Evolutionary conservation across 35 echinoderm and acorn worm species (phyloP).

Genomic region (Anneissia japonica): DNA sequence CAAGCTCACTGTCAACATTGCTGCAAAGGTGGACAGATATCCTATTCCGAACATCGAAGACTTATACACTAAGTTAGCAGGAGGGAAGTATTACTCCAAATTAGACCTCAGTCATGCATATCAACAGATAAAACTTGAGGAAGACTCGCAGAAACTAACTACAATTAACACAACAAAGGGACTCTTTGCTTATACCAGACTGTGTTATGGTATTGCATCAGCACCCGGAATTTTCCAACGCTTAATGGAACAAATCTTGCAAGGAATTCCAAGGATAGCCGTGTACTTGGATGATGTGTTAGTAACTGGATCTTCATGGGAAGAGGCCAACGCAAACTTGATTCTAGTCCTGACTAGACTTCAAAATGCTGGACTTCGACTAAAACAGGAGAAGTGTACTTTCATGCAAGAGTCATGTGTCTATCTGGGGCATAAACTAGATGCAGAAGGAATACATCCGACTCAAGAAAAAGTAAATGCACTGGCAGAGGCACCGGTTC

Average conservation of each 20-base stretch:
- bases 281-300: conserved; percentile 46
- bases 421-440: neutral
- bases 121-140: conserved; percentile 31
- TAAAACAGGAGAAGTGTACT: conserved; percentile 43
- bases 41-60: too few relatives aligned
- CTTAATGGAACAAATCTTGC: conserved; percentile 32
- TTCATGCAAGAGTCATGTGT: conserved; percentile 19
- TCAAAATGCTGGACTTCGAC: conserved; percentile 15
- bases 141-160: conserved; percentile 6
- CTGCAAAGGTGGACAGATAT: conserved; percentile 38
- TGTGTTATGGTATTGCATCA: conserved; percentile 45
- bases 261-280: conserved; percentile 14
- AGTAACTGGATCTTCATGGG: conserved; percentile 21
- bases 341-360: conserved; percentile 19
- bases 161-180: conserved; percentile 50
- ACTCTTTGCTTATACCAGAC: conserved; percentile 16
- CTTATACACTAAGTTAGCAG: conserved; percentile 18
- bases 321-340: conserved; percentile 9
- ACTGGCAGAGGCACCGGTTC: conserved; percentile 28
- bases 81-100: conserved; percentile 31
- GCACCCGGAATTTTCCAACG: conserved; percentile 51
- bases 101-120: conserved; percentile 46
- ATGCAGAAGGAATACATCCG: conserved; percentile 35
- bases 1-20: conserved; percentile 32
- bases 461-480: conserved; percentile 33